Evolutionary conservation across 2,888 invertebrate species (phyloP).

Genomic region (Papilio gigon): DNA sequence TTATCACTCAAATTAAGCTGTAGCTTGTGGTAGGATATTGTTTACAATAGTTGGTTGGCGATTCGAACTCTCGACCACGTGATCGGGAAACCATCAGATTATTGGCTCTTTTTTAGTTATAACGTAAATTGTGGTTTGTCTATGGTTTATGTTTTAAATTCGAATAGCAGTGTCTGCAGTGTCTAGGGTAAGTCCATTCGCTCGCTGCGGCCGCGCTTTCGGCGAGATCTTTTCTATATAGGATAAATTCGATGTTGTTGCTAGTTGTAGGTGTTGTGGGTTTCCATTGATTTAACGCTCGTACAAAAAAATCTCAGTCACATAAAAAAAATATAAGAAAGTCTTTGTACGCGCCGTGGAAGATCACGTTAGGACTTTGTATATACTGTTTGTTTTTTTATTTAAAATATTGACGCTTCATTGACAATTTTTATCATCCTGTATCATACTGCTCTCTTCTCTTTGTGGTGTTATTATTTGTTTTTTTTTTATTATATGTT

Average conservation of each 20-base stretch:
- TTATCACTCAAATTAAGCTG: no score
- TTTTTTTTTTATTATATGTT: not conserved
- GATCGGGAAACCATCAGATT: no score
- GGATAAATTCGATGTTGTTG: slow-evolving; percentile 40
- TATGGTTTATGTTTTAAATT: not conserved
- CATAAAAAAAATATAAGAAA: not conserved
- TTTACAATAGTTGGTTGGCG: no score
- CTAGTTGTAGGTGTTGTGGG: slow-evolving; percentile 25
- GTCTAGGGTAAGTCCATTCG: not conserved
- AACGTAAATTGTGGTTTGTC: no score
- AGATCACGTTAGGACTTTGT: slow-evolving; percentile 15
- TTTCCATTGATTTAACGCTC: not conserved
- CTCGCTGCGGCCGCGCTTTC: slow-evolving; percentile 28
- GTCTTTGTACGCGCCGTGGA: not conserved
- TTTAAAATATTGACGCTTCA: slow-evolving; percentile 18
- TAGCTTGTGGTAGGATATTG: no score
- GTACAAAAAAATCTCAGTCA: not conserved
- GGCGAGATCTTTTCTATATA: slow-evolving; percentile 26
- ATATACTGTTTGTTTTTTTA: slow-evolving; percentile 31
- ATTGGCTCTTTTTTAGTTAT: no score
- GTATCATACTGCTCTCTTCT: not conserved
- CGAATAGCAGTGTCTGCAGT: not conserved
- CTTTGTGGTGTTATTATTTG: not conserved
- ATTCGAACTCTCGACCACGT: no score
- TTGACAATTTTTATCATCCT: slow-evolving; percentile 23